Evolutionary conservation across 2,797 vertebrate genomes (phyloP), one percentile per base, ranked within the genome.

Genomic region (Lindbergichthys nudifrons): DNA sequence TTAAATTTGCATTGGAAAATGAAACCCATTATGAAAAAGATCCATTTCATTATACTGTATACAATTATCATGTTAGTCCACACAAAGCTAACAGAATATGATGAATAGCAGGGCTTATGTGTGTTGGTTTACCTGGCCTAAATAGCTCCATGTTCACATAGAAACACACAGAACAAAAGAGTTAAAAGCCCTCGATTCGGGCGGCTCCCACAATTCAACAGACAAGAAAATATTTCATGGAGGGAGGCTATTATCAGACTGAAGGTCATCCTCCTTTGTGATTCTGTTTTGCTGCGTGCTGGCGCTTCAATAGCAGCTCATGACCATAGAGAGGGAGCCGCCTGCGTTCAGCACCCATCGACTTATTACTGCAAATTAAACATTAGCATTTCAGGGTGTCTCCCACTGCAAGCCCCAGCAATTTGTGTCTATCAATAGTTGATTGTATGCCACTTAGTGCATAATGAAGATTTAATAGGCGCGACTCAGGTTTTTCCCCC

Each of bases 391-490:
- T 92, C 84, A 88, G 85, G 89, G 85, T 89, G 87, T 92, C 91
- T 91, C 90, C 84, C 83, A 85, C 75, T 83, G 85, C 89, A 89
- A 85, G 81, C 87, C 87, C 87, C 70, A 92, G 92, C 93, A 93
- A 94, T 96, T 95, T 94, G 87, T 93, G 92, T 94, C 93, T 87
- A 93, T 93, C 93, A 95, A 91, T 91, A 90, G 92, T 89, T 92
- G 93, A 95, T 94, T 94, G 92, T 93, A 88, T 92, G 91, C 91
- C 94, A 94, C 93, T 95, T 95, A 95, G 89, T 84, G 70, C 48
- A 79, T 95, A 95, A 95, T 95, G 92, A 94, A 94, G 93, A 95
- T 95, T 94, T 95, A 95, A 95, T 95, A 69, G 89, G 89, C 80
- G 80, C 89, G 83, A 88, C 88, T 89, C 88, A 64, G 70, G 85